Conservation (phyloP, 2,113 vertebrate species). For the Sceloporus undulatus region DNA sequence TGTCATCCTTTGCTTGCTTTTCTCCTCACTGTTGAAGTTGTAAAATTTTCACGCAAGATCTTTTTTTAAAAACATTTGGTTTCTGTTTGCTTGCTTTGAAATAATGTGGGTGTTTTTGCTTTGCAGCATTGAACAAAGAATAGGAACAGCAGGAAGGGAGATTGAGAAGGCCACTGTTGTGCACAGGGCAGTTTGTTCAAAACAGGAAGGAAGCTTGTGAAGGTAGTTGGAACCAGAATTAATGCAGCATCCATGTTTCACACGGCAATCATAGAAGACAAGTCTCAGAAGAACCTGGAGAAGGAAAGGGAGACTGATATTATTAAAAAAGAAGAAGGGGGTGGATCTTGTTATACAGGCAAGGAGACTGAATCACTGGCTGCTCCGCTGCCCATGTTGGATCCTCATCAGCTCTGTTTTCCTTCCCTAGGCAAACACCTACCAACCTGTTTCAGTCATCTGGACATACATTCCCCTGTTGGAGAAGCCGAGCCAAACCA, state of each 20-base stretch:
- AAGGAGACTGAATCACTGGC: not conserved
- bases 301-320: not conserved
- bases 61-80: not conserved
- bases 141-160: not conserved
- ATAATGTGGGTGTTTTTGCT: not conserved
- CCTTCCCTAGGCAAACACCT: constrained; percentile 19
- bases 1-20: not conserved
- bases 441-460: not conserved
- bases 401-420: constrained; percentile 35
- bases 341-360: not conserved
- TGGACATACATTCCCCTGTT: fast-evolving
- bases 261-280: not conserved
- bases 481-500: not conserved
- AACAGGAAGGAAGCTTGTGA: not conserved
- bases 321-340: constrained; percentile 33
- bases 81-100: not conserved
- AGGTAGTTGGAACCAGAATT: not conserved
- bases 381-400: fast-evolving
- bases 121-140: constrained; percentile 47
- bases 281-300: not conserved
- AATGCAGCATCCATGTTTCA: not conserved
- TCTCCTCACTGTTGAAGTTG: not conserved
- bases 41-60: not conserved
- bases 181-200: not conserved
- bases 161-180: not conserved